phyloP scores from a whole-genome alignment of 2,797 vertebrate species.

The Pogoniulus pusillus region DNA sequence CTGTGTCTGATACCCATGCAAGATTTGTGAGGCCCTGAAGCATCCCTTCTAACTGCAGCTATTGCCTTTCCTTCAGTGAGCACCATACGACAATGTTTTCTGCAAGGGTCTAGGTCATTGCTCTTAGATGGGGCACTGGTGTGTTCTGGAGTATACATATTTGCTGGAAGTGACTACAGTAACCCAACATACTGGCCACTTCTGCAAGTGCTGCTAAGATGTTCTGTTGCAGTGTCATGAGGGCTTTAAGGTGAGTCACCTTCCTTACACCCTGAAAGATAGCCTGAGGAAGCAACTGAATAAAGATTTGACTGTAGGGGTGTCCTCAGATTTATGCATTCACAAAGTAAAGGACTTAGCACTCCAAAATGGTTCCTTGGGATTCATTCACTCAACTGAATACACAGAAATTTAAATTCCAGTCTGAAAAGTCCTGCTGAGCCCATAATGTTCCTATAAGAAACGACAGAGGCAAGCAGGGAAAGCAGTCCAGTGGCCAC shows the following conservation, averaged over 20 bases:
- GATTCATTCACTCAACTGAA: neutral
- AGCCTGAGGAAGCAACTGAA: neutral
- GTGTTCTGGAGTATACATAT: neutral
- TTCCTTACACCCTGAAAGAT: neutral
- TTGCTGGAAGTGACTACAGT: neutral
- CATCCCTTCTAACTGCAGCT: neutral
- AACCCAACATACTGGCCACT: neutral
- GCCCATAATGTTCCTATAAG: too few relatives aligned
- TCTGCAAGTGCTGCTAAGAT: neutral
- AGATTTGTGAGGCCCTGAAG: neutral
- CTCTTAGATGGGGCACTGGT: neutral
- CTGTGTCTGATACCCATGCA: neutral
- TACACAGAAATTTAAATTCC: neutral
- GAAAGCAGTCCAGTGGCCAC: neutral
- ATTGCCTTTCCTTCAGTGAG: neutral
- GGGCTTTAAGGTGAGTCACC: neutral
- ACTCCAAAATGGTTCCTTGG: neutral
- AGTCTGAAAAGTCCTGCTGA: neutral
- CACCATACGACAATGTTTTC: neutral
- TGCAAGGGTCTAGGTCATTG: accelerated
- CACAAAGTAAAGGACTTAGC: neutral
- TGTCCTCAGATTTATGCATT: neutral
- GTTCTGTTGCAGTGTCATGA: neutral
- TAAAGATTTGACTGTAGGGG: neutral
- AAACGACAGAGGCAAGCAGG: neutral